These are phyloP conservation scores for Pholis gunnellus DNA, from an alignment of 2,113 vertebrate genomes.

Conservation along the genomic window DNA sequence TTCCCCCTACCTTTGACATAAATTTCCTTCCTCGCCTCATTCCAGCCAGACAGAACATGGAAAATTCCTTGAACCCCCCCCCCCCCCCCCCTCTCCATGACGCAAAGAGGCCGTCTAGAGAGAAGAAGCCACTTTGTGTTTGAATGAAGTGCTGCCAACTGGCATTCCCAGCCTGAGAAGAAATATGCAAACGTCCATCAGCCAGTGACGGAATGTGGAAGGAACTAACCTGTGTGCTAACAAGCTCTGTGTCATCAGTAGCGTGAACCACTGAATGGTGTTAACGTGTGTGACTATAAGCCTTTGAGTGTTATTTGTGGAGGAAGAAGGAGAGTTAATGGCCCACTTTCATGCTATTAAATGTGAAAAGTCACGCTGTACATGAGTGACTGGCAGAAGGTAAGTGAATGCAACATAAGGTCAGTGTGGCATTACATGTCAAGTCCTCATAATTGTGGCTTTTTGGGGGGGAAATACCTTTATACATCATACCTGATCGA, in stretches of 20 bases:
- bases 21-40: conserved; percentile 17
- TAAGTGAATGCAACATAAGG: not conserved
- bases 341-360: not conserved
- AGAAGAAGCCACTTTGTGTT: not conserved
- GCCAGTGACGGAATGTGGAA: conserved; percentile 15
- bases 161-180: not conserved
- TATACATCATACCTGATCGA: not conserved
- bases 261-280: not conserved
- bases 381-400: not conserved
- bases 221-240: not conserved
- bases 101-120: not conserved
- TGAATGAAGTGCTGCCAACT: not conserved
- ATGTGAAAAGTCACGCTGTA: not conserved
- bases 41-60: not conserved
- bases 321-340: conserved; percentile 19
- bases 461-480: conserved; percentile 12
- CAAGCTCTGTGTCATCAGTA: not conserved
- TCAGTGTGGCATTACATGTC: not conserved
- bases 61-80: conserved; percentile 24
- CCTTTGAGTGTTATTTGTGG: too few species aligned
- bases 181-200: not conserved
- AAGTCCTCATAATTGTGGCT: not conserved
- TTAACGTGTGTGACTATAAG: not conserved
- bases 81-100: too few species aligned
- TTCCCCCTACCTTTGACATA: conserved; percentile 20